Evolutionary conservation across 1,140 invertebrate genomes (phyloP).

Genomic region (Eulimnadia texana): DNA sequence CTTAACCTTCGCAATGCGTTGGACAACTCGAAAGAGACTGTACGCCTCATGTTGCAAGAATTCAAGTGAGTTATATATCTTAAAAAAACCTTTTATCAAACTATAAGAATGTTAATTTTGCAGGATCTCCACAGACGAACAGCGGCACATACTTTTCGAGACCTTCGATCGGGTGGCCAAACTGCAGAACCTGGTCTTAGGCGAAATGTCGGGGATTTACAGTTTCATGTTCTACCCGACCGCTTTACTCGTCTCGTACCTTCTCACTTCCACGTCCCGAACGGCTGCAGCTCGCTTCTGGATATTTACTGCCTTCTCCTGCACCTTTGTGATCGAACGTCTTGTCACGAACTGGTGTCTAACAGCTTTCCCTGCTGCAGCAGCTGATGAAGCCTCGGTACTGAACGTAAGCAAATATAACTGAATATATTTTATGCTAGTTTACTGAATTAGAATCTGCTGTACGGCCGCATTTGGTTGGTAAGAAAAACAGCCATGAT

Average conservation of each 20-base stretch:
- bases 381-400: conserved; percentile 12
- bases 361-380: conserved; percentile 3
- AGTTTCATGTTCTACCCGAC: conserved; percentile 39
- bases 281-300: conserved; percentile 35
- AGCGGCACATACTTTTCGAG: conserved; percentile 36
- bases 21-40: conserved; percentile 29
- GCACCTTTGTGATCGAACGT: conserved; percentile 29
- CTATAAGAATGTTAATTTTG: not conserved
- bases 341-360: conserved; percentile 18
- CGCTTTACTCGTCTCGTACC: conserved; percentile 33
- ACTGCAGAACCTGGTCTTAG: conserved; percentile 35
- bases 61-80: conserved; percentile 28
- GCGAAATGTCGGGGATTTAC: conserved; percentile 42
- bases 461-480: conserved; percentile 25
- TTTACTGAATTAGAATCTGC: conserved; percentile 22
- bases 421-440: conserved; percentile 1
- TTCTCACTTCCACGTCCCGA: conserved; percentile 36
- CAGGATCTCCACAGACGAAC: conserved; percentile 31
- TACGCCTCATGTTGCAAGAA: conserved; percentile 35
- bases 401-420: not conserved
- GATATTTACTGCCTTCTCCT: conserved; percentile 35
- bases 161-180: conserved; percentile 39
- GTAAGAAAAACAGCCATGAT: conserved; percentile 24
- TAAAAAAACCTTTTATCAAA: not conserved
- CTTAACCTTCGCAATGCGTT: conserved; percentile 30